A percentile compares a stretch with the other conserved stretches of the same genome.
These are phyloP conservation scores for Nipponia nippon DNA, from an alignment of 2,113 vertebrate species.

Conservation along the genomic window DNA sequence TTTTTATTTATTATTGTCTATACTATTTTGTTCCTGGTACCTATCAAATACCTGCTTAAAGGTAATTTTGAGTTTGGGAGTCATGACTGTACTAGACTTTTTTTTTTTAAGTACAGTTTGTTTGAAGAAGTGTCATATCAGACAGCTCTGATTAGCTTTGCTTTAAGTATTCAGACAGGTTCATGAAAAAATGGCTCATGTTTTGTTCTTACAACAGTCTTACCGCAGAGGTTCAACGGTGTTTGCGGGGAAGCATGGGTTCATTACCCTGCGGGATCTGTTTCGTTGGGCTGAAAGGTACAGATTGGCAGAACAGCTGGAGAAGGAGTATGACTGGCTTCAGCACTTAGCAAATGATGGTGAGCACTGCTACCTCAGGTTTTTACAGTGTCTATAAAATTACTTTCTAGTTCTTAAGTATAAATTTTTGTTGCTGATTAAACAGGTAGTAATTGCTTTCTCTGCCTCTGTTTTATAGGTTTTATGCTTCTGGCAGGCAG, in stretches of 20 bases:
- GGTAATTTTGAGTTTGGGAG: not conserved
- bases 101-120: not conserved
- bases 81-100: not conserved
- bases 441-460: not conserved
- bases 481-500: slow-evolving; percentile 95
- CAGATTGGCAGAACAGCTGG: slow-evolving; percentile 81
- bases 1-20: not conserved
- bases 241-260: slow-evolving; percentile 97
- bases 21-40: not conserved
- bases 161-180: not conserved
- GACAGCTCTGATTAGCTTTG: not conserved
- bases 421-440: not conserved
- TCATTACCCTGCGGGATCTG: slow-evolving; percentile 93
- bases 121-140: not conserved
- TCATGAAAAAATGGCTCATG: not conserved
- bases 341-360: slow-evolving; percentile 96
- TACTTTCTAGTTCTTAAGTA: not conserved
- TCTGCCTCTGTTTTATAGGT: slow-evolving; percentile 69
- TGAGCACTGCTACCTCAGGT: slow-evolving; percentile 50
- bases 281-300: slow-evolving; percentile 98
- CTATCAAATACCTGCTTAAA: not conserved
- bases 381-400: not conserved
- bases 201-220: slow-evolving; percentile 72
- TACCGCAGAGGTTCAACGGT: slow-evolving; percentile 90
- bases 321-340: slow-evolving; percentile 88